Evolutionary conservation across 2,888 invertebrate genomes (phyloP).

Genomic region (Pyrgus malvae): DNA sequence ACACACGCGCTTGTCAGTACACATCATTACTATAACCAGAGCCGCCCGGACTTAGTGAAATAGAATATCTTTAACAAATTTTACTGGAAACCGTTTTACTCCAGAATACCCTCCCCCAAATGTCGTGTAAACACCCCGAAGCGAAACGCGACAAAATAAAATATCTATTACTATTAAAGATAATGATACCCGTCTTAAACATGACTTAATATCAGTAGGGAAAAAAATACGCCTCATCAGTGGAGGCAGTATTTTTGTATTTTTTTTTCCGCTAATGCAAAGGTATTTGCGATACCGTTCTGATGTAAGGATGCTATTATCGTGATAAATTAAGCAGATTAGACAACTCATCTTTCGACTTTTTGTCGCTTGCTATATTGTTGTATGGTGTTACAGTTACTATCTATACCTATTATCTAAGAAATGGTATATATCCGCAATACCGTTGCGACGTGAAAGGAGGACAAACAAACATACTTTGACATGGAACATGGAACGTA

Average conservation of each 20-base stretch:
- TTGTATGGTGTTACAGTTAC: too few species aligned
- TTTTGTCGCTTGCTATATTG: too few species aligned
- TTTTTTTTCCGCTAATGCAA: constrained; percentile 38
- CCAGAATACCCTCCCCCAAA: constrained; percentile 49
- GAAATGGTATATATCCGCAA: too few species aligned
- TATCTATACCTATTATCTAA: too few species aligned
- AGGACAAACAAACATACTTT: too few species aligned
- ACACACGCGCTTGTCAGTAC: too few species aligned
- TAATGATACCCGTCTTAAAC: constrained; percentile 81
- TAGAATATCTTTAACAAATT: not conserved
- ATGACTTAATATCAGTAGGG: constrained; percentile 82
- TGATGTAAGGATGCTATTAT: constrained; percentile 23
- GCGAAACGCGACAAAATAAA: constrained; percentile 78
- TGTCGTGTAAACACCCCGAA: constrained; percentile 72
- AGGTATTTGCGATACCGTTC: constrained; percentile 43
- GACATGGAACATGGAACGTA: too few species aligned
- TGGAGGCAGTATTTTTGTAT: constrained; percentile 45
- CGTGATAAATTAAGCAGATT: constrained; percentile 17
- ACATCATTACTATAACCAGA: too few species aligned
- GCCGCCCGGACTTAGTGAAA: too few species aligned
- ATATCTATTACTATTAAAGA: constrained; percentile 82
- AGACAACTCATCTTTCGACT: too few species aligned
- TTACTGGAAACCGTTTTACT: not conserved
- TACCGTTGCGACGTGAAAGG: too few species aligned
- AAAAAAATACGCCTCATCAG: constrained; percentile 78